Conservation (phyloP, 2,113 vertebrate species). For the Dasypus novemcinctus region DNA sequence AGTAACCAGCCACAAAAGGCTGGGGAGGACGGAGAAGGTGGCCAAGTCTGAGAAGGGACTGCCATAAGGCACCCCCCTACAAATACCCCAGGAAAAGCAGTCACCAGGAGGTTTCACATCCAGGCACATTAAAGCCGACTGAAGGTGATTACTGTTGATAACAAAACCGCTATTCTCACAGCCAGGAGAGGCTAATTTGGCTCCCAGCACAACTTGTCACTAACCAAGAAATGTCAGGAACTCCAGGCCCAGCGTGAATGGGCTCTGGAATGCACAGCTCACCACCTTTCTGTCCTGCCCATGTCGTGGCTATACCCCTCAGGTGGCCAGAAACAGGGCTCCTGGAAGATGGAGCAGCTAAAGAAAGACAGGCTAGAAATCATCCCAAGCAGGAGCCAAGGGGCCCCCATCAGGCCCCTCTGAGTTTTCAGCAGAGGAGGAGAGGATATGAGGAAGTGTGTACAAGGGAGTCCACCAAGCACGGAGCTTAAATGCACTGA, state of each 20-base stretch:
- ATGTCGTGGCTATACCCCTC: no score
- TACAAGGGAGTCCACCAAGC: neutral
- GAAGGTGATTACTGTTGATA: neutral
- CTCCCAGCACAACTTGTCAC: slow-evolving; percentile 2
- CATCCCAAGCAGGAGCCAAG: neutral
- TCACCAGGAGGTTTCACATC: neutral
- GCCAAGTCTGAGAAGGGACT: neutral
- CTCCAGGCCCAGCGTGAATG: no score
- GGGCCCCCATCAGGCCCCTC: neutral
- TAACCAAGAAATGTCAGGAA: neutral
- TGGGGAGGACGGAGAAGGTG: neutral
- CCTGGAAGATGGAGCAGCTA: neutral
- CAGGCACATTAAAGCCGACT: neutral
- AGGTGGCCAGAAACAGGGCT: no score
- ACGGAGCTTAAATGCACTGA: neutral
- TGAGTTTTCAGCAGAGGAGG: neutral
- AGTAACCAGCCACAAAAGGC: neutral
- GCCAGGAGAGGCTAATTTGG: neutral
- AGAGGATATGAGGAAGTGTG: neutral
- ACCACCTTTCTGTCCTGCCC: no score
- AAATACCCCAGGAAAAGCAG: neutral
- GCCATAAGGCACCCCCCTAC: neutral
- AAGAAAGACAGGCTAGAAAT: neutral
- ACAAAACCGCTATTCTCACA: slow-evolving; percentile 20
- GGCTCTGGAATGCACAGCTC: no score